These are phyloP conservation scores for Meiosimyza platycephala DNA, from an alignment of 2,888 invertebrate genomes.

Conservation along the genomic window DNA sequence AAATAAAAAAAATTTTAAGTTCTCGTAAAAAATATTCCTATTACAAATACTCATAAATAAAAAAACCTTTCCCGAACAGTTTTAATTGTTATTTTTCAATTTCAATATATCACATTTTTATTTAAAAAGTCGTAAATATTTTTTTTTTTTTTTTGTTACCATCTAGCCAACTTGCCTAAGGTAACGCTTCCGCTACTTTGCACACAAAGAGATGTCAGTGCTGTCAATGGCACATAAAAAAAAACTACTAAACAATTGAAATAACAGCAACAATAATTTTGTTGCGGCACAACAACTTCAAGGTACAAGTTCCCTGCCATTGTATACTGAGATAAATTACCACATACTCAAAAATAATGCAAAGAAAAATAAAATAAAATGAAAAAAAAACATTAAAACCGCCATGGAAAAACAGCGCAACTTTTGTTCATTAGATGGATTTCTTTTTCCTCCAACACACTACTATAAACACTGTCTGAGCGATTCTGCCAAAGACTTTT, in stretches of 20 bases:
- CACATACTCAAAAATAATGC: conserved; percentile 13
- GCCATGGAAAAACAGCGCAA: conserved; percentile 14
- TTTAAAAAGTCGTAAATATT: background rate
- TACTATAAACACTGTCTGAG: conserved; percentile 39
- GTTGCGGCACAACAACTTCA: conserved; percentile 19
- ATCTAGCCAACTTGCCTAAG: background rate
- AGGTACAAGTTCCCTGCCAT: conserved; percentile 33
- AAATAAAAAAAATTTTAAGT: too few species aligned
- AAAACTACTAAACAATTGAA: conserved; percentile 7
- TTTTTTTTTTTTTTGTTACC: background rate
- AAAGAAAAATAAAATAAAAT: conserved; percentile 8
- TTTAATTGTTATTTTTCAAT: background rate
- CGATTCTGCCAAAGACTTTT: background rate
- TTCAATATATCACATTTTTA: too few species aligned
- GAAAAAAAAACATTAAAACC: background rate
- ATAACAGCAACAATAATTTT: conserved; percentile 4
- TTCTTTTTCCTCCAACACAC: background rate
- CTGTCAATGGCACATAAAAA: background rate
- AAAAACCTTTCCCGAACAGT: background rate
- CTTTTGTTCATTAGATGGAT: background rate
- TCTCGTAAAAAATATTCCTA: too few species aligned
- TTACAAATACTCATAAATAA: background rate
- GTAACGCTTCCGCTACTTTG: background rate
- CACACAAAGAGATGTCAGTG: conserved; percentile 1
- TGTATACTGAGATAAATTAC: conserved; percentile 9